Percentiles rank a stretch among this genome's conserved stretches.
Conservation (phyloP, 2,797 vertebrate species). For the Microchirus variegatus region DNA sequence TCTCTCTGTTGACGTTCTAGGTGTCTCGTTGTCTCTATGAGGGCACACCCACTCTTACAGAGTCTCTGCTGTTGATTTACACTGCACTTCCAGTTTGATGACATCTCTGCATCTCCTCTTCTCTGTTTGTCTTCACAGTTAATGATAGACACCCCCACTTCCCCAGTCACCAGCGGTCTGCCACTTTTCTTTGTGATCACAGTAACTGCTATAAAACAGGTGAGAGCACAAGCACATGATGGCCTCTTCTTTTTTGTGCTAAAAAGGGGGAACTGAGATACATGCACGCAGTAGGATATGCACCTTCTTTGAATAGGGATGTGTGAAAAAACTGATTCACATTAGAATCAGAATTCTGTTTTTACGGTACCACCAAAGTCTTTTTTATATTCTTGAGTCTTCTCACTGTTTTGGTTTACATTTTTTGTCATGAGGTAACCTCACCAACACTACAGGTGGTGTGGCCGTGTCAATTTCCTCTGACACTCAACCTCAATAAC, state of each 20-base stretch:
- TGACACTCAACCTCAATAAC: too few species aligned
- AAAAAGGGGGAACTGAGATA: slow-evolving; percentile 40
- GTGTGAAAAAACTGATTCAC: neutral
- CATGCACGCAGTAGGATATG: neutral
- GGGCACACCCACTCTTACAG: neutral
- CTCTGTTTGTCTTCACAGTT: slow-evolving; percentile 81
- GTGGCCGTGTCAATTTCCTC: too few species aligned
- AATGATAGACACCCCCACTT: slow-evolving; percentile 99
- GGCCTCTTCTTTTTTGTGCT: slow-evolving; percentile 33
- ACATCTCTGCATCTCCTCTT: neutral
- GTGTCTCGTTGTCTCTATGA: neutral
- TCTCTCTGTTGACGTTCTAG: slow-evolving; percentile 8
- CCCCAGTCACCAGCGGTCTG: slow-evolving; percentile 97
- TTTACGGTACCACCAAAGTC: too few species aligned
- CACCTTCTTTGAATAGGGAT: neutral
- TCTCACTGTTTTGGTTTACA: too few species aligned
- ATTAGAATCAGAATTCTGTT: too few species aligned
- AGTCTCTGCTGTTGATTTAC: neutral
- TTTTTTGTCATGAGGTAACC: too few species aligned
- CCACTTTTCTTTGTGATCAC: slow-evolving; percentile 99
- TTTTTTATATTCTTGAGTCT: too few species aligned
- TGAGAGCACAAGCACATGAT: slow-evolving; percentile 64
- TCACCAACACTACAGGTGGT: too few species aligned
- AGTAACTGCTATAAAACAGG: slow-evolving; percentile 99
- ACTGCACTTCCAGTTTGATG: neutral